Conservation (phyloP, 2,888 invertebrate genomes). For the Gnatocerus cornutus region DNA sequence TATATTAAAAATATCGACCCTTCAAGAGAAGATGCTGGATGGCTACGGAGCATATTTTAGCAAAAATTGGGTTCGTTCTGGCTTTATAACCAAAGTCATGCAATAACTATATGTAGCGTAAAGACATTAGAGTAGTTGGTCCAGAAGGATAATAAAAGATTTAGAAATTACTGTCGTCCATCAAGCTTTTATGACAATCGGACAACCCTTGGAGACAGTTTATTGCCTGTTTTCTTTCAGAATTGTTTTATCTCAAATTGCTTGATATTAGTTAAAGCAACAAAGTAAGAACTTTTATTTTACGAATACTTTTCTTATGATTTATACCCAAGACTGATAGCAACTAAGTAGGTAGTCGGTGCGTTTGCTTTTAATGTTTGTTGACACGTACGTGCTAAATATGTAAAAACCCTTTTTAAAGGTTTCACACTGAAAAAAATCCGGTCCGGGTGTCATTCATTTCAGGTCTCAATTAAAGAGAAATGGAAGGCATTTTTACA, state of each 20-base stretch:
- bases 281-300: conserved; percentile 18
- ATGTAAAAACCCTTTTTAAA: background rate
- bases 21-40: background rate
- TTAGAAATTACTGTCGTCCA: conserved; percentile 63
- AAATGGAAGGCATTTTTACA: background rate
- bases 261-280: conserved; percentile 46
- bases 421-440: too few relatives aligned
- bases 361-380: background rate
- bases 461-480: background rate
- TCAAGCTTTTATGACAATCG: conserved; percentile 64
- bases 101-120: conserved; percentile 47
- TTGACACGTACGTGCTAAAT: background rate
- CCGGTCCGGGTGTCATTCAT: background rate
- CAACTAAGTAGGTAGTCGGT: conserved; percentile 1
- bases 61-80: too few relatives aligned
- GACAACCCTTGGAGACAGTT: conserved; percentile 61
- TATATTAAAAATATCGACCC: conserved; percentile 47
- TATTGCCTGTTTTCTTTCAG: conserved; percentile 59
- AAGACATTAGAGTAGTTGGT: conserved; percentile 52
- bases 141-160: conserved; percentile 61
- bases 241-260: conserved; percentile 60
- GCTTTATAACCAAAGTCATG: conserved; percentile 17
- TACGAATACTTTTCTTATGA: background rate
- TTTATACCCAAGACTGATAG: conserved; percentile 13
- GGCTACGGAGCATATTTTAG: too few relatives aligned